These are phyloP conservation scores for Alauda arvensis DNA, from an alignment of 2,797 vertebrate genomes.

Conservation along the genomic window DNA sequence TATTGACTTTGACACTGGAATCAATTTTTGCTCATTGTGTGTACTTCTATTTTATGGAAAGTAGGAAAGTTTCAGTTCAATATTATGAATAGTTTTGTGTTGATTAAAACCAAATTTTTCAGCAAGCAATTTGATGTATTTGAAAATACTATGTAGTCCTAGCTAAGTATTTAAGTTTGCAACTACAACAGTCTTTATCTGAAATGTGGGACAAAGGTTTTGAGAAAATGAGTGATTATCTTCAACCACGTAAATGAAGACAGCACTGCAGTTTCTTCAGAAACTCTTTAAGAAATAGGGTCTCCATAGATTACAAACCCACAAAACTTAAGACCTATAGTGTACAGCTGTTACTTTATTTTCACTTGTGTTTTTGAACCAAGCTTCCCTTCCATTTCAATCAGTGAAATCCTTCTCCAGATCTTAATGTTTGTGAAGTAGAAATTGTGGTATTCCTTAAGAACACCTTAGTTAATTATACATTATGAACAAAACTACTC, in stretches of 20 bases:
- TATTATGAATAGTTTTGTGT: background rate
- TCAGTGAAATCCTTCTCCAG: background rate
- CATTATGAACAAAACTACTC: background rate
- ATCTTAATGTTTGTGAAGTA: background rate
- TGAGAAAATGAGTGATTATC: background rate
- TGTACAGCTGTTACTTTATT: background rate
- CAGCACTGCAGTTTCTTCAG: background rate
- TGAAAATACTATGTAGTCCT: background rate
- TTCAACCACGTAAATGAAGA: background rate
- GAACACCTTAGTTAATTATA: background rate
- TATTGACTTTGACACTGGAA: background rate
- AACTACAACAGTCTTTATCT: background rate
- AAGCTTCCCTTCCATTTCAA: background rate
- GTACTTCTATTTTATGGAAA: background rate
- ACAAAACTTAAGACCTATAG: background rate
- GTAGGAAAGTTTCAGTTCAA: background rate
- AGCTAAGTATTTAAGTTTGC: background rate
- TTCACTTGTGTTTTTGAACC: background rate
- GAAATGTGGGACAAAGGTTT: background rate
- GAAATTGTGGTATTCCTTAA: background rate
- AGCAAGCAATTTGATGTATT: background rate
- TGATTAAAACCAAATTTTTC: background rate
- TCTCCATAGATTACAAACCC: background rate
- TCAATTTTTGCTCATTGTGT: background rate
- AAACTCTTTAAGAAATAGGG: background rate